Base-by-base conservation (phyloP, 2,888 invertebrate genomes). In the Loripinus fragilis region DNA sequence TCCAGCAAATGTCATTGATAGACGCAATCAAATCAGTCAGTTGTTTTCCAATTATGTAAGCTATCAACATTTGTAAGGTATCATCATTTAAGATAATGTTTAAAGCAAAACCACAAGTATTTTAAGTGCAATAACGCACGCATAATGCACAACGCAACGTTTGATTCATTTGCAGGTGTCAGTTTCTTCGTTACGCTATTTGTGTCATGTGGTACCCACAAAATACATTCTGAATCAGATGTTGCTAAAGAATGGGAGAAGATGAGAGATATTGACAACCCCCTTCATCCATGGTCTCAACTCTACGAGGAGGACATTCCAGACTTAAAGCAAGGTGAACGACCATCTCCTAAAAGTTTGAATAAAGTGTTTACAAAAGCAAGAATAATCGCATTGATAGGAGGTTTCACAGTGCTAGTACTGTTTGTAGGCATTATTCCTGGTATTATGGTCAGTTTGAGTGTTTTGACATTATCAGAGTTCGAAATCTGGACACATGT, bases 191-290 rank as follows among this genome's bases (percentile, higher is more conserved):
- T 88, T 0, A 88, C 87, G 35, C 71, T 91, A n/a, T 77, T 88
- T 28, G 85, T 91, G 8, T 87, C 90, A 20, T 74, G 91, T 12
- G 38, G 72, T 20, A 90, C 88, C 0, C 83, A 90, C 76, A 75
- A 80, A 33, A 85, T 90, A 23, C 76, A 71, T 33, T 60, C 73
- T 17, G 71, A 68, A 28, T 74, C 68, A 8, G 89, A 86, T 38
- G 60, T 68, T 12, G 72, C 68, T 45, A 45, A 68, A 28, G 88
- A 88, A 77, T 88, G 88, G 89, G 80, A 86, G 71, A 87, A 85
- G 69, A 68, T 88, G 50, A 71, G 86, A 2, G 85, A 86, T 48
- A 90, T 90, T 23, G 89, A 90, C 74, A 90, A 90, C 71, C 90
- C 90, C 0, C 84, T 90, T 2, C 77, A 80, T 33, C 87, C 90